Conservation (phyloP, 2,113 vertebrate species). For the Mugil cephalus region DNA sequence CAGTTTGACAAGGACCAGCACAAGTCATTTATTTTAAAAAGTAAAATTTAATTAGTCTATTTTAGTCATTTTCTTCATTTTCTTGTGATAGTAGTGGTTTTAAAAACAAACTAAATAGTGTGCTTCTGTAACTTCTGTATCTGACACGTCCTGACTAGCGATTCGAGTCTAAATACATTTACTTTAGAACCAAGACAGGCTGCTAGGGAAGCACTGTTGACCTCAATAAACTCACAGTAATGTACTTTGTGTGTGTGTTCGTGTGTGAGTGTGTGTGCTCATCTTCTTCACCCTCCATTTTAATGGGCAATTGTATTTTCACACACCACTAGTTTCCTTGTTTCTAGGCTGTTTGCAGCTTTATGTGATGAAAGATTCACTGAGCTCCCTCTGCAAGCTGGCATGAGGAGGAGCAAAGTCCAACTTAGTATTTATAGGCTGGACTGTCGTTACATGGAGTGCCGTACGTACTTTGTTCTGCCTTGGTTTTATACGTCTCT, state of each 20-base stretch:
- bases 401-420: constrained; percentile 41
- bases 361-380: constrained; percentile 22
- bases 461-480: background rate
- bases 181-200: background rate
- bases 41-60: no score
- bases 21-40: no score
- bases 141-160: no score
- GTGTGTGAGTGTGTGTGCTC: constrained; percentile 8
- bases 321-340: constrained; percentile 1
- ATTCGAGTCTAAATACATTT: background rate
- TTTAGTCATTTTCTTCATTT: no score
- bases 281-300: background rate
- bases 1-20: no score
- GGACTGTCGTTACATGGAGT: background rate
- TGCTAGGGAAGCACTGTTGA: background rate
- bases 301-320: constrained; percentile 10
- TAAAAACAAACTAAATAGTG: no score
- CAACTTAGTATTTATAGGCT: constrained; percentile 17
- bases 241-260: background rate
- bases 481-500: accelerated
- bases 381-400: background rate
- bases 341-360: constrained; percentile 6
- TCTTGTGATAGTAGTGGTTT: no score
- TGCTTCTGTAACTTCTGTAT: no score
- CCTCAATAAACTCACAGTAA: constrained; percentile 8